Base-by-base conservation (phyloP, 2,797 vertebrate species). In the Brachymystax lenok region DNA sequence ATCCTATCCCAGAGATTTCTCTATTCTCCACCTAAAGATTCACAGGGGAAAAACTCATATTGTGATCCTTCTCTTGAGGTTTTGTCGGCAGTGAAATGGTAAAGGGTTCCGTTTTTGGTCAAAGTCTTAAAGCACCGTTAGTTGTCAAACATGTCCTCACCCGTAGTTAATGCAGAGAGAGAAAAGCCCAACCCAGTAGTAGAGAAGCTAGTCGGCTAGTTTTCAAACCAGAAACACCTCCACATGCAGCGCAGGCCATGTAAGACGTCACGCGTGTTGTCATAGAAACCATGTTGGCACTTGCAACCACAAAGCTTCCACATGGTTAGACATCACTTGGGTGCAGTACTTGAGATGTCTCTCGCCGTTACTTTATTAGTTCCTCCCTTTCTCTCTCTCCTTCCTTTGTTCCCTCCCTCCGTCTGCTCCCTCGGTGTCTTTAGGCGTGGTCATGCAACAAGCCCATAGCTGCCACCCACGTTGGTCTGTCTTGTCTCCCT, bases 1-100 rank as follows among this genome's bases (percentile, higher is more conserved):
- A 10, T 17, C 70, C 17, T 72, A 76, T 17, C 77, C 76, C 70
- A 75, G 67, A 54, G 56, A 80, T 81, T 79, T 87, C 81, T 88
- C 80, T 90, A 93, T 71, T 74, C 64, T 73, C 46, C 87, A 90
- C 90, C 91, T 93, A 73, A 16, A 75, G 76, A 72, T 35, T 69
- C n/a, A 78, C 10, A 35, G 69, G 74, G 85, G 77, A 80, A 79
- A 79, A 82, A 83, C 78, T 84, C 67, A 79, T 5, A 75, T 69
- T 86, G 75, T 77, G 68, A 69, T n/a, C 3, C 28, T 71, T 68
- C n/a, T 10, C 24, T 56, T 19, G 24, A n/a, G 21, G 73, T n/a
- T 28, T 56, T 12, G 46, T 67, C 30, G 35, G 59, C 3, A 74
- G 21, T 80, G 83, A 75, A 86, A 84, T 87, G 77, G 78, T 61